A percentile compares a stretch with the other conserved stretches of the same genome.
These are phyloP conservation scores for Sapayoa aenigma DNA, from an alignment of 2,113 vertebrate genomes.

Conservation along the genomic window DNA sequence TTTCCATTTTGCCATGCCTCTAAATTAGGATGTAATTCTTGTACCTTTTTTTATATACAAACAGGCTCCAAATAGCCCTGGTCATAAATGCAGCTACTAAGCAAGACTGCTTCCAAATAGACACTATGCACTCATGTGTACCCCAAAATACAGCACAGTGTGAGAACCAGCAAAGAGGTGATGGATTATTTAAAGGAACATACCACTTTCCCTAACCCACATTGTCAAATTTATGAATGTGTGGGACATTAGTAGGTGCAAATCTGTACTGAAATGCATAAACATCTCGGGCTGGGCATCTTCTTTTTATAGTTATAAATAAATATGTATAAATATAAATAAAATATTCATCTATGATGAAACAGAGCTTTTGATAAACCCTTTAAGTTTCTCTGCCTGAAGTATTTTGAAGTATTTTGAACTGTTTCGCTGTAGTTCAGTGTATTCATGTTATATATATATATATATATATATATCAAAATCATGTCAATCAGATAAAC, in stretches of 20 bases:
- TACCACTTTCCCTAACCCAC: neutral
- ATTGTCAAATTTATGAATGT: neutral
- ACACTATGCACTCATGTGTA: rapidly evolving
- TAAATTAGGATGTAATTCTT: neutral
- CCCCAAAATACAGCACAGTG: neutral
- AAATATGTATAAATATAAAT: too few species aligned
- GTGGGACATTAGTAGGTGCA: neutral
- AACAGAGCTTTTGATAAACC: neutral
- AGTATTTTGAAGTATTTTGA: neutral
- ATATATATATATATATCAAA: neutral
- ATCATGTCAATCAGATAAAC: neutral
- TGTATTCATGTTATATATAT: neutral
- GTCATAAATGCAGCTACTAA: neutral
- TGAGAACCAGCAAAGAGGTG: neutral
- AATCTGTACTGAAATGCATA: neutral
- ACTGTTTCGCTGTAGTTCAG: too few species aligned
- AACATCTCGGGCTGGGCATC: neutral
- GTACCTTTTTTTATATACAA: neutral
- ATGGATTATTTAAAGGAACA: neutral
- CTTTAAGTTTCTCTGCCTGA: neutral
- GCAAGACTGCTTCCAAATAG: neutral
- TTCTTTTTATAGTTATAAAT: neutral
- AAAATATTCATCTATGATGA: too few species aligned
- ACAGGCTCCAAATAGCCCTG: neutral
- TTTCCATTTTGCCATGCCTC: neutral